Evolutionary conservation across 2,113 vertebrate genomes (phyloP).

Genomic region (Protobothrops flavoviridis): DNA sequence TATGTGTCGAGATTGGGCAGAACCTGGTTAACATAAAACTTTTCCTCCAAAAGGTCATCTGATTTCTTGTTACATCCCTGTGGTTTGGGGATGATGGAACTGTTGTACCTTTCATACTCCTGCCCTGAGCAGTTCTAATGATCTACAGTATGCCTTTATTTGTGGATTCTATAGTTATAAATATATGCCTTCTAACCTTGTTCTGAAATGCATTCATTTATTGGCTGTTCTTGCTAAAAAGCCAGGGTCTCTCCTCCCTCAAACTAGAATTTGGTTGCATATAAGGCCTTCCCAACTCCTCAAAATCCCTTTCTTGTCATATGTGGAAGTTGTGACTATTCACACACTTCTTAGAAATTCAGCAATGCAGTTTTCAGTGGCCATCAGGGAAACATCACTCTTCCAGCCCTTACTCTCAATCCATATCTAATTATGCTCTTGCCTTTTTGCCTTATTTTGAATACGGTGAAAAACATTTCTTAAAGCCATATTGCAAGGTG

Average conservation of each 20-base stretch:
- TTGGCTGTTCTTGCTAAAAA: not conserved
- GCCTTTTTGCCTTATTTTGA: not conserved
- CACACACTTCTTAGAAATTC: not conserved
- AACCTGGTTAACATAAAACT: not conserved
- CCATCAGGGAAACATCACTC: not conserved
- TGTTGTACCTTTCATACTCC: not conserved
- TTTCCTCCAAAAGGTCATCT: not conserved
- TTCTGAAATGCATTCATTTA: not conserved
- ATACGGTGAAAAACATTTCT: not conserved
- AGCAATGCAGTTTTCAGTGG: not conserved
- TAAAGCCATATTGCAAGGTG: not conserved
- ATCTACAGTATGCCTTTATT: not conserved
- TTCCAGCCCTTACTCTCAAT: not conserved
- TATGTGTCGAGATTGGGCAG: not conserved
- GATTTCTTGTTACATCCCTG: not conserved
- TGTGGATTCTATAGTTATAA: not conserved
- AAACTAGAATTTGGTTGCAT: not conserved
- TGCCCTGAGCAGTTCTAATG: not conserved
- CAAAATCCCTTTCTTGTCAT: not conserved
- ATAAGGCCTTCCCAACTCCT: not conserved
- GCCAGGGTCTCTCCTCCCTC: not conserved
- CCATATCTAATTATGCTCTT: not conserved
- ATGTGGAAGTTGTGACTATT: not conserved
- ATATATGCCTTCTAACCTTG: not conserved
- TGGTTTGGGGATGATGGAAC: not conserved